Base-by-base conservation (phyloP, 2,113 vertebrate species). In the Centropus bengalensis region DNA sequence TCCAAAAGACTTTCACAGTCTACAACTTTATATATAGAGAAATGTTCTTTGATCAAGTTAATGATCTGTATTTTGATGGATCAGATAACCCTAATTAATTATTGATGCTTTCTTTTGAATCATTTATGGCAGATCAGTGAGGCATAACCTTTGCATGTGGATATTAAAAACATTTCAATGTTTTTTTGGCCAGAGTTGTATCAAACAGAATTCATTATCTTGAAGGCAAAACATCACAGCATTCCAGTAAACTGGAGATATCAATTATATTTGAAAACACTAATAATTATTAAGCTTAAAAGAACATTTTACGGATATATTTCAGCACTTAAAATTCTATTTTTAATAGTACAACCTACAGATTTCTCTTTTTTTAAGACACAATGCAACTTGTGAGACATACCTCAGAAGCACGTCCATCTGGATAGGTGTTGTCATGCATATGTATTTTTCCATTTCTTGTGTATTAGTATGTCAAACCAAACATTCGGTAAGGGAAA, bases 31-130 rank as follows among this genome's bases (percentile, higher is more conserved):
- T 71, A 91, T 68, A 89, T 94, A 62, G 38, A 89, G 73, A 84
- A 82, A 21, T 69, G 30, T 60, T 4, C 62, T 84, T 96, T 97
- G 92, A 96, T 95, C 69, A 94, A 87, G 14, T 40, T 64, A 82
- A 62, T 80, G 78, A 94, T 91, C 75, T 94, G 56, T 74, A 95
- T 96, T 96, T 76, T 91, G 73, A 84, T 87, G 80, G 84, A 91
- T 93, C 58, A 94, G 92, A 66, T 85, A 86, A 74, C 32, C 20
- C 47, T 92, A 91, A 96, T 97, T 96, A 97, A 96, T 97, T 97
- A 97, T 96, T 96, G 89, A 97, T 94, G 74, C 42, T 51, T 9
- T n/a, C 24, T 91, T 59, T 86, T 92, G 89, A 95, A 94, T 92
- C 64, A 96, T 96, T 97, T 93, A 97, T 97, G 86, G 62, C 64